These are phyloP conservation scores for Heliothis subflexa DNA, from an alignment of 1,140 invertebrate genomes.

Conservation along the genomic window DNA sequence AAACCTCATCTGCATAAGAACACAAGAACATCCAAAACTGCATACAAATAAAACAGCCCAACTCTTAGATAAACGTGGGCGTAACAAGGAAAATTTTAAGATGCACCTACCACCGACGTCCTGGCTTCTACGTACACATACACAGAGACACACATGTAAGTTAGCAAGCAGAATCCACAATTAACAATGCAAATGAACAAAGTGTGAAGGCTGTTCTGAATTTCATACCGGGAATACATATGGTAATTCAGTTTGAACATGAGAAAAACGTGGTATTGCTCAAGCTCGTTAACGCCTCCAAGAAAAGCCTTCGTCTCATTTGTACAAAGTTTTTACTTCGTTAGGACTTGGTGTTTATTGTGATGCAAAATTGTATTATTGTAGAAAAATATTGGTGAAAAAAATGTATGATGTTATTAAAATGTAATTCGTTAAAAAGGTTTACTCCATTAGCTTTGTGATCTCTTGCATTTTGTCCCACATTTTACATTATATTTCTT, in stretches of 20 bases:
- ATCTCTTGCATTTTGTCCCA: no score
- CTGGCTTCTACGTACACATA: no score
- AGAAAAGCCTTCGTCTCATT: constrained; percentile 17
- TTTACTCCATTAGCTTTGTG: no score
- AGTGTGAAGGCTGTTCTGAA: constrained; percentile 70
- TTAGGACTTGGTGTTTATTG: not conserved
- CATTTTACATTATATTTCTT: no score
- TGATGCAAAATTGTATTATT: not conserved
- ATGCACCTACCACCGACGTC: constrained; percentile 22
- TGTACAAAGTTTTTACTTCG: constrained; percentile 22
- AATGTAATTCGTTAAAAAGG: no score
- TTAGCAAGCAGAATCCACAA: constrained; percentile 61
- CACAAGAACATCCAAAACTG: not conserved
- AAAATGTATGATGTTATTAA: not conserved
- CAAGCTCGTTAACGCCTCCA: constrained; percentile 60
- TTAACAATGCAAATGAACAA: constrained; percentile 78
- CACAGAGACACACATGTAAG: not conserved
- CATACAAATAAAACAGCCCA: constrained; percentile 30
- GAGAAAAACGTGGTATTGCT: constrained; percentile 69
- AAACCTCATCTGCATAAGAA: not conserved
- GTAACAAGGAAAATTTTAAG: constrained; percentile 28
- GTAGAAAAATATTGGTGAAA: not conserved
- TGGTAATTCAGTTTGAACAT: constrained; percentile 73
- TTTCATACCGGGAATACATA: constrained; percentile 78
- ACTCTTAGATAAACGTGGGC: constrained; percentile 34